phyloP scores from a whole-genome alignment of 2,113 vertebrate genomes.

The Nycticryphes semicollaris region DNA sequence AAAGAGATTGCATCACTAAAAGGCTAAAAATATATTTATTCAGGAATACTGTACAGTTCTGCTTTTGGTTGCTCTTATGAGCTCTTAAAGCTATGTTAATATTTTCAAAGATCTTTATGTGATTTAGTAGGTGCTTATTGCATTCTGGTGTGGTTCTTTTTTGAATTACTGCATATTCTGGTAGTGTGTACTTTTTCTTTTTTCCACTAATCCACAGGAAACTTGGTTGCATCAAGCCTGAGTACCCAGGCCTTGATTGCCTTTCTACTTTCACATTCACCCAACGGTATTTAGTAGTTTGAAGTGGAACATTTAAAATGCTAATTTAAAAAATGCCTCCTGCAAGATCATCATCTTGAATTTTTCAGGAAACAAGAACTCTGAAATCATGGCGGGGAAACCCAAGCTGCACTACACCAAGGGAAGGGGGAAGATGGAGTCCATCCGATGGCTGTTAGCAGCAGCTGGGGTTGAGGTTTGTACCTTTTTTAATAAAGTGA shows the following conservation, averaged over 20 bases:
- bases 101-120: not conserved
- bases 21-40: not conserved
- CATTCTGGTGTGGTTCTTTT: not conserved
- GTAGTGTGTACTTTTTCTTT: not conserved
- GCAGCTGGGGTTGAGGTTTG: conserved; percentile 85
- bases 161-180: not conserved
- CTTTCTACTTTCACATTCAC: not conserved
- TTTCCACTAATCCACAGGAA: not conserved
- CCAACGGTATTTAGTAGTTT: not conserved
- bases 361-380: conserved; percentile 42
- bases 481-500: not conserved
- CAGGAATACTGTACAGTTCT: not conserved
- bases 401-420: conserved; percentile 82
- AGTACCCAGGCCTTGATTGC: not conserved
- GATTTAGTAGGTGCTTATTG: not conserved
- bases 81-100: not conserved
- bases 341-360: not conserved
- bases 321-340: not conserved
- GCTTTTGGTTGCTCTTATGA: not conserved
- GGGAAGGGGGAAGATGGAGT: conserved; percentile 90
- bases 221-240: not conserved
- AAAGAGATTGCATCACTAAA: not conserved
- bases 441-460: conserved; percentile 87
- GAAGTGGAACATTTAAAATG: not conserved
- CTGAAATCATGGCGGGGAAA: conserved; percentile 76